phyloP scores from a whole-genome alignment of 2,797 vertebrate species.

The Poecilia velifera region DNA sequence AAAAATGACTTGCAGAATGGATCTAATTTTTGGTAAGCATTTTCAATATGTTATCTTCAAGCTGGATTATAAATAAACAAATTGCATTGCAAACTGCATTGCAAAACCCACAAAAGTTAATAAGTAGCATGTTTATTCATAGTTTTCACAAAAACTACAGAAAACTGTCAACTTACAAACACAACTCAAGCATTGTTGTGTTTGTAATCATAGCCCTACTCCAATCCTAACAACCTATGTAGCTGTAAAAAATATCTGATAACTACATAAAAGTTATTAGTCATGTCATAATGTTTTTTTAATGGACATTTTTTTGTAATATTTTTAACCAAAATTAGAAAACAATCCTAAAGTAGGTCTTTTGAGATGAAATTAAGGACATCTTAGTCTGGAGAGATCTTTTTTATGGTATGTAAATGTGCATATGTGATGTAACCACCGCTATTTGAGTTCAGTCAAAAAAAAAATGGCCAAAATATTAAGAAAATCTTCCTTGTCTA shows the following conservation, averaged over 20 bases:
- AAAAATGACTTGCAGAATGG: neutral
- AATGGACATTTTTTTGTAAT: neutral
- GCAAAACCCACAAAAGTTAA: neutral
- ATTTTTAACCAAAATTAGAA: neutral
- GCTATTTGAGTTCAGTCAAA: neutral
- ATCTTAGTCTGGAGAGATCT: neutral
- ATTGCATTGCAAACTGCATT: too few species aligned
- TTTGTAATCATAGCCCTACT: neutral
- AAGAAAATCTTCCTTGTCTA: neutral
- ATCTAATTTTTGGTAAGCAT: neutral
- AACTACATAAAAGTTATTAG: neutral
- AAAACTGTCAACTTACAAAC: neutral
- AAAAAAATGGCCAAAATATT: neutral
- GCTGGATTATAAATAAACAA: neutral
- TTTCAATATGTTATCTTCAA: neutral
- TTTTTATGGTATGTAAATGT: neutral
- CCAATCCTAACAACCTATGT: neutral
- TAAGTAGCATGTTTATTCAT: neutral
- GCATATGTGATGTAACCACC: neutral
- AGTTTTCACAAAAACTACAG: neutral
- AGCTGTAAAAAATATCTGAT: neutral
- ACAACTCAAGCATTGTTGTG: neutral
- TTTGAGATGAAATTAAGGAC: neutral
- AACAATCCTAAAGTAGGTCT: neutral
- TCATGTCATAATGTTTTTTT: neutral